Conservation (phyloP, 2,797 vertebrate genomes). For the Nyctalus aviator region DNA sequence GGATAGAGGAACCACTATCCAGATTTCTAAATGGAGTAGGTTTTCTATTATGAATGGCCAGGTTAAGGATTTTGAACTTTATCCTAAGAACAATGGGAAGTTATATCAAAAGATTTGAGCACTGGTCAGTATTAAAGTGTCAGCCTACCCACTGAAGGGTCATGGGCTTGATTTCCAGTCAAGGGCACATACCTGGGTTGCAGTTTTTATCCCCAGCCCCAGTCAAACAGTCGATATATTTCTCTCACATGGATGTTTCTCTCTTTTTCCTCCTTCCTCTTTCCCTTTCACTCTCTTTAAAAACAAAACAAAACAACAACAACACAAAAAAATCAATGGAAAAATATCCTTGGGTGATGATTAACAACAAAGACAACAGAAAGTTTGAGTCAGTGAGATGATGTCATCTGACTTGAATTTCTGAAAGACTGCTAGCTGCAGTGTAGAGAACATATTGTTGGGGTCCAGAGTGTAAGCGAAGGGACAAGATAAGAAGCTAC, state of each 20-base stretch:
- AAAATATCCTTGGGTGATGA: not conserved
- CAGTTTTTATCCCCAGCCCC: not conserved
- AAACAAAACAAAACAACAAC: no score
- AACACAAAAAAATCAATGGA: not conserved
- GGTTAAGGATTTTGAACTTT: conserved; percentile 41
- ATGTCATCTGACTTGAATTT: conserved; percentile 11
- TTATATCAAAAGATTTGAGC: not conserved
- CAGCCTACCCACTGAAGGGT: not conserved
- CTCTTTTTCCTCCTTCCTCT: not conserved
- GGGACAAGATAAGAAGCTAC: not conserved
- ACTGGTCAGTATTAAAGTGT: not conserved
- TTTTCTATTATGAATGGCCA: not conserved
- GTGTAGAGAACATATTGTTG: not conserved
- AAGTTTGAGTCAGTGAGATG: not conserved
- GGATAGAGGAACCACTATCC: not conserved
- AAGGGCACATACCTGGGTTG: not conserved
- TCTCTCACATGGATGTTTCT: not conserved
- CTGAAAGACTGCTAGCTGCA: not conserved
- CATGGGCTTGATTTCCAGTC: not conserved
- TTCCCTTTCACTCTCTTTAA: not conserved
- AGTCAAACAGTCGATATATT: not conserved
- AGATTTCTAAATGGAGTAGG: not conserved
- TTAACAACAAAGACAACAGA: no score
- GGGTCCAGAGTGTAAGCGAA: not conserved
- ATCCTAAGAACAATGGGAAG: not conserved